Evolutionary conservation across 2,888 invertebrate species (phyloP).

Genomic region (Drosophila lacicola): DNA sequence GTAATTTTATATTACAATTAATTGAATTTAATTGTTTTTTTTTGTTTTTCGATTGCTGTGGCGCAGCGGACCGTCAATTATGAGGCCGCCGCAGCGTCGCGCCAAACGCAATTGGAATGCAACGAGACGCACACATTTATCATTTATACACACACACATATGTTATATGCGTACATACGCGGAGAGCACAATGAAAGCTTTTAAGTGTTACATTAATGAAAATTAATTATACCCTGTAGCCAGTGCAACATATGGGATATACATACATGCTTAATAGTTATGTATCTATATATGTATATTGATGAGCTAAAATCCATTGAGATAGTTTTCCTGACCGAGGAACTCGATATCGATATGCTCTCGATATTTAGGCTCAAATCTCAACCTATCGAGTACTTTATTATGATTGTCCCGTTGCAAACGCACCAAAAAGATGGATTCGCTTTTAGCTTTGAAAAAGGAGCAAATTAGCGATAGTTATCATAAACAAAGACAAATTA

Average conservation of each 20-base stretch:
- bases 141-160: slow-evolving; percentile 1
- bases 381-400: too few species aligned
- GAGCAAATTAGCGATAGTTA: too few species aligned
- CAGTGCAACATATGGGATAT: neutral
- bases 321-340: too few species aligned
- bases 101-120: slow-evolving; percentile 64
- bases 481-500: too few species aligned
- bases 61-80: slow-evolving; percentile 73
- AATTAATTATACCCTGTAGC: slow-evolving; percentile 35
- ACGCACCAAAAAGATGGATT: too few species aligned
- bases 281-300: neutral
- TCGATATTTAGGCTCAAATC: too few species aligned
- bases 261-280: neutral
- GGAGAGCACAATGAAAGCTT: slow-evolving; percentile 37
- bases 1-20: slow-evolving; percentile 68
- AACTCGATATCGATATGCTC: neutral
- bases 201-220: slow-evolving; percentile 50
- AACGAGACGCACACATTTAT: slow-evolving; percentile 44
- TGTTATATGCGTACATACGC: slow-evolving; percentile 8
- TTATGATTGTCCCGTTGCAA: too few species aligned
- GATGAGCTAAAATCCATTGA: too few species aligned
- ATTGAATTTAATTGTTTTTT: slow-evolving; percentile 78
- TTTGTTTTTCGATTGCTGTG: slow-evolving; percentile 36
- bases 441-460: too few species aligned
- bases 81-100: slow-evolving; percentile 56